These are phyloP conservation scores for Watsonalla binaria DNA, from an alignment of 2,888 invertebrate genomes.

Conservation along the genomic window DNA sequence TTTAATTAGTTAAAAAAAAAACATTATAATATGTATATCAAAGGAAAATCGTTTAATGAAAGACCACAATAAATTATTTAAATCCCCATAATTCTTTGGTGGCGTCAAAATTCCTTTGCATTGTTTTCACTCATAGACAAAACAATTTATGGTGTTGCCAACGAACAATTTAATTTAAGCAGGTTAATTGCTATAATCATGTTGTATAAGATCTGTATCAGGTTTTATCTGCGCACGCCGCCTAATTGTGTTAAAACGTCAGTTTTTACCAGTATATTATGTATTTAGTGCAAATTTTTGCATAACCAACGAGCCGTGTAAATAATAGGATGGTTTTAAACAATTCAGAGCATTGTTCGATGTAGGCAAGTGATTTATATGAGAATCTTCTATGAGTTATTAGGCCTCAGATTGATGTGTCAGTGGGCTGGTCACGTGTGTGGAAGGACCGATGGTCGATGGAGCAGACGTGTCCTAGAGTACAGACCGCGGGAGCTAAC, in stretches of 20 bases:
- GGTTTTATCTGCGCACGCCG: slow-evolving; percentile 22
- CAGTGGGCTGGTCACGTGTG: too few species aligned
- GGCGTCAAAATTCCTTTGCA: not conserved
- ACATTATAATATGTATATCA: too few species aligned
- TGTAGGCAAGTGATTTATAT: not conserved
- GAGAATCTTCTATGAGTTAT: too few species aligned
- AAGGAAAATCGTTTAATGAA: too few species aligned
- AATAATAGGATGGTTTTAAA: slow-evolving; percentile 19
- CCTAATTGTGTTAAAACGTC: slow-evolving; percentile 41
- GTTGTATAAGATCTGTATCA: slow-evolving; percentile 38
- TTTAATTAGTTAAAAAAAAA: too few species aligned
- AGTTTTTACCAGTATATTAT: slow-evolving; percentile 15
- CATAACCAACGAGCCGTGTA: slow-evolving; percentile 45
- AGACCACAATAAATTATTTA: too few species aligned
- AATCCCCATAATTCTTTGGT: not conserved
- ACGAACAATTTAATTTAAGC: slow-evolving; percentile 21
- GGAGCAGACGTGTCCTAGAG: too few species aligned
- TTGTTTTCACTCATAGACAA: not conserved
- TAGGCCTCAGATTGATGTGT: too few species aligned
- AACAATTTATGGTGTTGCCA: slow-evolving; percentile 7
- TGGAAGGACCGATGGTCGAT: too few species aligned
- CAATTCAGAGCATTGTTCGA: not conserved
- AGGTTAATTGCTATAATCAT: slow-evolving; percentile 36
- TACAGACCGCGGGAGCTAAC: too few species aligned
- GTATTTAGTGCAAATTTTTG: slow-evolving; percentile 34